phyloP scores from a whole-genome alignment of 53 echinoderm and acorn worm genomes.

The Paelopatides confundens region DNA sequence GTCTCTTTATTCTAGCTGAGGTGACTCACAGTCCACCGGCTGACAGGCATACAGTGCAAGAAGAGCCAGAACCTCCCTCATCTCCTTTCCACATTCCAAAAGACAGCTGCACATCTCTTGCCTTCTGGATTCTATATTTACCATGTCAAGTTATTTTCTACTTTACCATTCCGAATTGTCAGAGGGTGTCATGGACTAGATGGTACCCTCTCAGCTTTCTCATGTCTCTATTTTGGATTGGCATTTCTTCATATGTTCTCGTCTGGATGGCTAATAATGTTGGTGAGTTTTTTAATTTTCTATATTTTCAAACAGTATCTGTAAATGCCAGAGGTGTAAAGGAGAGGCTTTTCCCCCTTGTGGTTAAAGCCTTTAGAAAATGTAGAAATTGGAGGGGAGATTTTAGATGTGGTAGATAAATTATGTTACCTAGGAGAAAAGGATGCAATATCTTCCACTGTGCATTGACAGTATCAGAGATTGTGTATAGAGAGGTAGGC shows the following conservation, averaged over 20 bases:
- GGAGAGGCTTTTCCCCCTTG: too few relatives aligned
- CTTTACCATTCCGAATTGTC: conserved; percentile 86
- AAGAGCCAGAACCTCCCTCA: background rate
- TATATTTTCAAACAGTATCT: background rate
- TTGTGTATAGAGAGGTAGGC: too few relatives aligned
- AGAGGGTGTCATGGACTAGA: conserved; percentile 71
- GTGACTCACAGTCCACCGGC: background rate
- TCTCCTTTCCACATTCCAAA: conserved; percentile 81
- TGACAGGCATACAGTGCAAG: background rate
- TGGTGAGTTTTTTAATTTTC: conserved; percentile 51
- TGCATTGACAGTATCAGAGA: too few relatives aligned
- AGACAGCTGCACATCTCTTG: conserved; percentile 40
- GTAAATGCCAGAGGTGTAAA: too few relatives aligned
- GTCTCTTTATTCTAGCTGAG: background rate
- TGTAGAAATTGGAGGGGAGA: too few relatives aligned
- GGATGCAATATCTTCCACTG: too few relatives aligned
- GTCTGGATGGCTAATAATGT: conserved; percentile 93
- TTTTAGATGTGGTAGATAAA: too few relatives aligned
- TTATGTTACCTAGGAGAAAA: too few relatives aligned
- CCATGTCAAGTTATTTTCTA: conserved; percentile 72
- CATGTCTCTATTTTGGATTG: conserved; percentile 76
- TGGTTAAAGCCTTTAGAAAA: too few relatives aligned
- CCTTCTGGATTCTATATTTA: conserved; percentile 59
- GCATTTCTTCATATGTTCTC: conserved; percentile 73
- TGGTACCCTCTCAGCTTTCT: conserved; percentile 84